A percentile compares a stretch with the other conserved stretches of the same genome.
These are phyloP conservation scores for Xiphorhynchus erythropygius DNA, from an alignment of 2,797 vertebrate genomes.

Conservation along the genomic window DNA sequence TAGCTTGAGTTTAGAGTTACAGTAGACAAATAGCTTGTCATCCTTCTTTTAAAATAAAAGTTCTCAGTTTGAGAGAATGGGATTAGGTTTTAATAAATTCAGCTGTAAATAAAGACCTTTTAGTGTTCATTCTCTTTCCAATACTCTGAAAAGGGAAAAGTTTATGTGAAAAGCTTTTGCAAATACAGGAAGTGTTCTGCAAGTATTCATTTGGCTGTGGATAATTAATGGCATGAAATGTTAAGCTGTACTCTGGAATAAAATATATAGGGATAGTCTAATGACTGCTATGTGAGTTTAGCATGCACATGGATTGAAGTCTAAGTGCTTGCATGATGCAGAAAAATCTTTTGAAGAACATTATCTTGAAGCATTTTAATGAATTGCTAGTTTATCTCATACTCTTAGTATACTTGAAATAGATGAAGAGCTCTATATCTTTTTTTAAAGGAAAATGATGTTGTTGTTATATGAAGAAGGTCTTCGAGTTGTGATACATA, in stretches of 20 bases:
- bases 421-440: neutral
- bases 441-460: constrained; percentile 92
- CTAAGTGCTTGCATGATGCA: neutral
- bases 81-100: neutral
- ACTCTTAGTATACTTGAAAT: neutral
- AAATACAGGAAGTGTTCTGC: neutral
- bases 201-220: neutral
- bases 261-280: neutral
- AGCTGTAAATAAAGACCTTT: neutral
- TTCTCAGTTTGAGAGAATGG: neutral
- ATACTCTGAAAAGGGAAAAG: neutral
- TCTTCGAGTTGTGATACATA: constrained; percentile 91
- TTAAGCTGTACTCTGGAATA: neutral
- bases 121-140: neutral
- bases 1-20: neutral
- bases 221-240: neutral
- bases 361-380: neutral
- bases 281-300: neutral
- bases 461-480: constrained; percentile 93
- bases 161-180: neutral
- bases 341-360: neutral
- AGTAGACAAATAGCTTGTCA: neutral
- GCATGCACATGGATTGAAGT: neutral
- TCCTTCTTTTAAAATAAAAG: neutral
- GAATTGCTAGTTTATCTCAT: neutral